phyloP scores from a whole-genome alignment of 2,888 invertebrate species.

The Muschampia plurimacula region DNA sequence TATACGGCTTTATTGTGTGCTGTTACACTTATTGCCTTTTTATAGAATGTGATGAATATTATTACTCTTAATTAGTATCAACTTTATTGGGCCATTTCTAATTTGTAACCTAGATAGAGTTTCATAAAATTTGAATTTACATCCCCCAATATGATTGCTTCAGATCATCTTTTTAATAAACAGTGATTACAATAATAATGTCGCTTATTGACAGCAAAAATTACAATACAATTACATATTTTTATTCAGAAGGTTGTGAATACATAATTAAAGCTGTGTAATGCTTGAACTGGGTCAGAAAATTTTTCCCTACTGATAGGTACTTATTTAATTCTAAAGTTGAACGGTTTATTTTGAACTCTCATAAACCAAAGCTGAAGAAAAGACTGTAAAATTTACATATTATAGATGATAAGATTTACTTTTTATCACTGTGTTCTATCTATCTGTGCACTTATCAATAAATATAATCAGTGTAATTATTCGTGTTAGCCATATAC shows the following conservation, averaged over 20 bases:
- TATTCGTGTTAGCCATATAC: neutral
- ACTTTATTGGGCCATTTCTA: neutral
- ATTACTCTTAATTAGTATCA: neutral
- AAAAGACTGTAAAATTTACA: neutral
- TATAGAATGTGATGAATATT: constrained; percentile 1
- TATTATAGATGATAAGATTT: no score
- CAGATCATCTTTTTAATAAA: neutral
- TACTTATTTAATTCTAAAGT: neutral
- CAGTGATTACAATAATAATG: no score
- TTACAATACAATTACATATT: no score
- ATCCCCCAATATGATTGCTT: neutral
- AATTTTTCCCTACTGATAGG: no score
- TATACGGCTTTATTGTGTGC: neutral
- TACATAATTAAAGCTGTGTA: no score
- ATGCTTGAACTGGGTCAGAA: no score
- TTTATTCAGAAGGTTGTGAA: no score
- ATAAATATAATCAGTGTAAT: neutral
- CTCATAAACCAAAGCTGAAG: neutral
- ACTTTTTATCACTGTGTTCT: neutral
- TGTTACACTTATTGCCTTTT: neutral
- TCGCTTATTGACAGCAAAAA: no score
- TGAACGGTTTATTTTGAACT: neutral
- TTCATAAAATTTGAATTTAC: neutral
- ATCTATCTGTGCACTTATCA: neutral
- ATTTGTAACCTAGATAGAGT: neutral